Percentiles rank a stretch among this genome's conserved stretches.
Conservation (phyloP, 2,113 vertebrate species). For the Herpailurus yagouaroundi region DNA sequence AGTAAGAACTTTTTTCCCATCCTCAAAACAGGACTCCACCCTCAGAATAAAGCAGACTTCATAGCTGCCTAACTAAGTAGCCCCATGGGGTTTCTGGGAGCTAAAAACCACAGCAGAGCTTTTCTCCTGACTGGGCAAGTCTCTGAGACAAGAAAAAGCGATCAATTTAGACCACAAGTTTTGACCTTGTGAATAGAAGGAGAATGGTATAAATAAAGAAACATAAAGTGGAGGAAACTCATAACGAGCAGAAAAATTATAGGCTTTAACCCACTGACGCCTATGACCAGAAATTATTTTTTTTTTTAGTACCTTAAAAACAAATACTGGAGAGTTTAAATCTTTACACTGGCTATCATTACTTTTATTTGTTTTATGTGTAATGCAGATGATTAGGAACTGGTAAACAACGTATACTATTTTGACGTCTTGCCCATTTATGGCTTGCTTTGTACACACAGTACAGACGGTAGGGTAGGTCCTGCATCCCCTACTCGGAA, state of each 20-base stretch:
- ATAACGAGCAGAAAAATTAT: neutral
- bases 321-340: neutral
- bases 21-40: neutral
- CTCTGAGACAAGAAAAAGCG: conserved; percentile 30
- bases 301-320: neutral
- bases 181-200: conserved; percentile 43
- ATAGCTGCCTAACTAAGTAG: neutral
- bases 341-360: neutral
- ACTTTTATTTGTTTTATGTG: neutral
- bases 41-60: conserved; percentile 43
- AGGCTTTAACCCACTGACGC: neutral
- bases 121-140: neutral
- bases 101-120: conserved; percentile 37
- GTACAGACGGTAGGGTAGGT: neutral
- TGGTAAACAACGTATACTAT: neutral
- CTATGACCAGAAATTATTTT: neutral
- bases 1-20: conserved; percentile 42
- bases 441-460: neutral
- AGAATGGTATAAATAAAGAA: conserved; percentile 46
- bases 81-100: conserved; percentile 47
- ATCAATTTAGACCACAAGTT: conserved; percentile 60
- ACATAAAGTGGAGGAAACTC: conserved; percentile 2
- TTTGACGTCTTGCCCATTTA: neutral
- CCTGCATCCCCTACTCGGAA: neutral
- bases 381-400: neutral